phyloP scores from a whole-genome alignment of 2,888 invertebrate genomes.

The Steinernema carpocapsae region DNA sequence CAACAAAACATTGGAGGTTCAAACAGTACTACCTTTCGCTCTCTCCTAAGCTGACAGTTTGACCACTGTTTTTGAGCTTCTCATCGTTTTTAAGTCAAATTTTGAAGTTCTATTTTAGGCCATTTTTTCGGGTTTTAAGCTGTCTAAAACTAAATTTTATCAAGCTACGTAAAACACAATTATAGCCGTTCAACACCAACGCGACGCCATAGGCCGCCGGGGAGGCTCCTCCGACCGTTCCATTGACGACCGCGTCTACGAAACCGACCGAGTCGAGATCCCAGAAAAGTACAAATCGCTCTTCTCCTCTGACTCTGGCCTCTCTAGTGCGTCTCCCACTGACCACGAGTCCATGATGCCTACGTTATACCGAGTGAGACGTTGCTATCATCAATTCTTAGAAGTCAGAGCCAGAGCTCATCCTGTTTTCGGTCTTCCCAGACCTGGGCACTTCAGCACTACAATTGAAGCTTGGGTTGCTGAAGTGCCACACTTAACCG shows the following conservation, averaged over 20 bases:
- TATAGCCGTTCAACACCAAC: constrained; percentile 1
- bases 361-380: neutral
- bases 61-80: no score
- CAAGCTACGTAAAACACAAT: no score
- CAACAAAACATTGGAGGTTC: no score
- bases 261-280: neutral
- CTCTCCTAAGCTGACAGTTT: no score
- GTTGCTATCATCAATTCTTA: neutral
- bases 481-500: neutral
- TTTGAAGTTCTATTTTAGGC: no score
- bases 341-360: constrained; percentile 13
- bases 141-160: neutral
- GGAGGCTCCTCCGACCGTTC: neutral
- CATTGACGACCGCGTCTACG: neutral
- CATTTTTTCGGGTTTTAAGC: no score
- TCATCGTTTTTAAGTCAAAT: no score
- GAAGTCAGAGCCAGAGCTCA: neutral
- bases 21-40: no score
- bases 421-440: neutral
- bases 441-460: neutral
- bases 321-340: neutral
- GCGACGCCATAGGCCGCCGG: neutral
- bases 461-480: neutral
- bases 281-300: neutral
- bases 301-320: neutral